These are phyloP conservation scores for Hydrozoanthus tunicans DNA, from an alignment of 64 coral and sea anemone species.

Conservation along the genomic window DNA sequence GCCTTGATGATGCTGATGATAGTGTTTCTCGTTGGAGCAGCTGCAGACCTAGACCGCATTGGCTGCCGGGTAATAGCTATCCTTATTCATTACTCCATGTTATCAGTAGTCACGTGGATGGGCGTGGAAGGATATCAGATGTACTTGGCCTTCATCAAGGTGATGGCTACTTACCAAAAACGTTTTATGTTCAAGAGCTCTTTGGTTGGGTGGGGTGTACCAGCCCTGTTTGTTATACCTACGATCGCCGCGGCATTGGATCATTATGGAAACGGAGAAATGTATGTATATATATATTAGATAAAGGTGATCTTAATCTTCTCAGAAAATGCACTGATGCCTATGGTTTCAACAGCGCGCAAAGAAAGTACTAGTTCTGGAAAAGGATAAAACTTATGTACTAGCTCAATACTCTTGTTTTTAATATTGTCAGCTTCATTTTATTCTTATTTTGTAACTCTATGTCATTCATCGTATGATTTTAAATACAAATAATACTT, in stretches of 20 bases:
- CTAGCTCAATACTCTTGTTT: too few relatives aligned
- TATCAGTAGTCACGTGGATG: conserved; percentile 79
- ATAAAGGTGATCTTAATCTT: too few relatives aligned
- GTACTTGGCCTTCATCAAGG: conserved; percentile 78
- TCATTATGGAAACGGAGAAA: conserved; percentile 71
- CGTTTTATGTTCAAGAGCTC: conserved; percentile 73
- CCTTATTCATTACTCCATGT: conserved; percentile 60
- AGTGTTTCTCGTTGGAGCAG: conserved; percentile 62
- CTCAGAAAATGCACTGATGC: neutral
- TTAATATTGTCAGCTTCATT: too few relatives aligned
- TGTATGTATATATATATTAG: too few relatives aligned
- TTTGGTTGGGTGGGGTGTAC: conserved; percentile 74
- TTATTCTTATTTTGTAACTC: too few relatives aligned
- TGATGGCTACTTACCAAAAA: conserved; percentile 71
- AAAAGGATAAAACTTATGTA: too few relatives aligned
- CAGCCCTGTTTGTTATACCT: conserved; percentile 53
- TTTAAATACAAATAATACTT: too few relatives aligned
- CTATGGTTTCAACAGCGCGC: neutral
- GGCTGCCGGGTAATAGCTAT: conserved; percentile 69
- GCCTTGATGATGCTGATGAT: conserved; percentile 68
- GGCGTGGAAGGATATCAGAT: conserved; percentile 84
- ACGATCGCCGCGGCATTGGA: conserved; percentile 45
- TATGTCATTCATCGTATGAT: too few relatives aligned
- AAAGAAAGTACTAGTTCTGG: too few relatives aligned
- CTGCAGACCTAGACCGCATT: too few relatives aligned